These are phyloP conservation scores for Ictalurus furcatus DNA, from an alignment of 2,113 vertebrate species.

Conservation along the genomic window DNA sequence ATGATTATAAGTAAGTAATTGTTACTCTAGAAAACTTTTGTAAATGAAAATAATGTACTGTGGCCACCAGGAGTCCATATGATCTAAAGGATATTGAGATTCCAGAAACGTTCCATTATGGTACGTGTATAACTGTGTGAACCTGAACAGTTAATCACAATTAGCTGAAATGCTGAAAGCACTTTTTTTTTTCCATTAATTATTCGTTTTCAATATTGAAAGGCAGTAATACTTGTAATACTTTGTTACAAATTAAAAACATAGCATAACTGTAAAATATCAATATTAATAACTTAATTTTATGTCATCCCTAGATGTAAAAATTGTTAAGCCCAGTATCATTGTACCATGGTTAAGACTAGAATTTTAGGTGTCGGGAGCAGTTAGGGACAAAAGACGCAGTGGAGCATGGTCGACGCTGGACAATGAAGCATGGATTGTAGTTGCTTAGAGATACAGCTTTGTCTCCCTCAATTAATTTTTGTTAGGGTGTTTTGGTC, in stretches of 20 bases:
- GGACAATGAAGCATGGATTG: slow-evolving; percentile 24
- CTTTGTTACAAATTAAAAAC: not conserved
- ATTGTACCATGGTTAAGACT: not conserved
- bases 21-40: not conserved
- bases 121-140: no score
- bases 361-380: not conserved
- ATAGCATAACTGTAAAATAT: not conserved
- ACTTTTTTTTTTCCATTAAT: no score
- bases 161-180: not conserved
- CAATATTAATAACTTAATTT: not conserved
- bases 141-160: not conserved
- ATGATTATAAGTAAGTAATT: not conserved
- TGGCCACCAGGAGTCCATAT: not conserved
- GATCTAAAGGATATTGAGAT: not conserved
- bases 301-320: not conserved
- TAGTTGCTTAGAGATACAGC: not conserved
- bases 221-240: no score
- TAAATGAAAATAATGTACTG: not conserved
- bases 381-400: not conserved
- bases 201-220: not conserved
- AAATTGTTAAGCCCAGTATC: not conserved
- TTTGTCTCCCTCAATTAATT: slow-evolving; percentile 33
- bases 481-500: slow-evolving; percentile 8
- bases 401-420: slow-evolving; percentile 5
- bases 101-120: not conserved